Base-by-base conservation (phyloP, 2,888 invertebrate species). In the Calliscelio sp. region DNA sequence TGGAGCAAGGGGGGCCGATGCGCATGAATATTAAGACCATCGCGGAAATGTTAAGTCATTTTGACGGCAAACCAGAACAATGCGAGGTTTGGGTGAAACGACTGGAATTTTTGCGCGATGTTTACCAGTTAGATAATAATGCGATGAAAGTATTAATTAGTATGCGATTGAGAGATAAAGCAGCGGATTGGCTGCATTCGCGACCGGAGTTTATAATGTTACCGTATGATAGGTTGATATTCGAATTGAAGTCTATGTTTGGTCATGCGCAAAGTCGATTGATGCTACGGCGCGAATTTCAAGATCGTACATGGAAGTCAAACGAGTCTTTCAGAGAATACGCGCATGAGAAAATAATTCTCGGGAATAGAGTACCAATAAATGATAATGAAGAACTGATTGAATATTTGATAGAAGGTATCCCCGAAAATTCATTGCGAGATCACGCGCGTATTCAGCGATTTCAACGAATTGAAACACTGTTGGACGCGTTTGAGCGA, bases 381-480 rank as follows among this genome's bases (percentile, higher is more conserved):
- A 8, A 28, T 28, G n/a, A n/a, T n/a, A n/a, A n/a, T n/a, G n/a
- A n/a, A n/a, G n/a, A n/a, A n/a, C n/a, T n/a, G n/a, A n/a, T n/a
- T n/a, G n/a, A n/a, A n/a, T n/a, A n/a, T n/a, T n/a, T n/a, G n/a
- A n/a, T n/a, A n/a, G 28, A 28, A 8, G 28, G 28, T 28, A 28
- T 28, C 28, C 28, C 28, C 8, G 28, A 28, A 28, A 4, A 4
- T 8, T 6, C 8, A 8, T 35, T 57, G 8, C 32, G 57, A 18
- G 57, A 57, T 35, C 57, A 57, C 35, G 57, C 57, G 49, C 49
- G 49, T 22, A 49, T 55, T 25, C 55, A 28, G 28, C 28, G 55
- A 3, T 28, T 55, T 55, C 16, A 16, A 16, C 55, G 55, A 35
- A n/a, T 57, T 8, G 35, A 32, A 10, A 18, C 10, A 1, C 11